Evolutionary conservation across 1,140 invertebrate species (phyloP).

Genomic region (Drosophila gunungcola): DNA sequence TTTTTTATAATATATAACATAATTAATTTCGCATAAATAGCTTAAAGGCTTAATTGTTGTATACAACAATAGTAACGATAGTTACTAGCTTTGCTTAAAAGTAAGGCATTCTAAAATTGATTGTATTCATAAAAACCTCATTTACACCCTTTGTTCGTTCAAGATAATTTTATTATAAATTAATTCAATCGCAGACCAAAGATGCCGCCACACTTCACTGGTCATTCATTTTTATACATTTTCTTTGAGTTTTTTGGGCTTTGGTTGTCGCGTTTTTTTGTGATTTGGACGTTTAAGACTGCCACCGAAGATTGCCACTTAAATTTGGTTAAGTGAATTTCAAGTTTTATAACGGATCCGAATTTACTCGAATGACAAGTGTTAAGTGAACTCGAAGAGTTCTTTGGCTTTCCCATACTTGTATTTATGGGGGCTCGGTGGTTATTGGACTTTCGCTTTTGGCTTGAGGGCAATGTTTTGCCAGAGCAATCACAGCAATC

Average conservation of each 20-base stretch:
- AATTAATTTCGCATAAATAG: too few species aligned
- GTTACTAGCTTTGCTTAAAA: too few species aligned
- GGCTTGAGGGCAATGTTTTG: constrained; percentile 21
- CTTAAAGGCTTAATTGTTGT: too few species aligned
- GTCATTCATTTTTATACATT: constrained; percentile 24
- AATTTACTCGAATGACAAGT: background rate
- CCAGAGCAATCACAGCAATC: constrained; percentile 53
- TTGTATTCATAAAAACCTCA: background rate
- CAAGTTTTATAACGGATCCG: constrained; percentile 35
- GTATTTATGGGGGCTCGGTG: constrained; percentile 1
- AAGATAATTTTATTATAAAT: constrained; percentile 39
- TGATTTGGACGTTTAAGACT: constrained; percentile 41
- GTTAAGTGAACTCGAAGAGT: constrained; percentile 19
- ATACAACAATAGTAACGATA: too few species aligned
- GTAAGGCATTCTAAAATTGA: too few species aligned
- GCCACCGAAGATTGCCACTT: constrained; percentile 33
- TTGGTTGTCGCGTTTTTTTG: constrained; percentile 26
- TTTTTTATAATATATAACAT: background rate
- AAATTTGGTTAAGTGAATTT: constrained; percentile 56
- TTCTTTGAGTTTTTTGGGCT: constrained; percentile 6
- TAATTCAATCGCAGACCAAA: constrained; percentile 36
- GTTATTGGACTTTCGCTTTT: constrained; percentile 47
- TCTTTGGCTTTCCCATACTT: constrained; percentile 8
- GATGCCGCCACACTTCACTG: constrained; percentile 37
- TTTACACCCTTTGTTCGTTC: constrained; percentile 28